phyloP scores from a whole-genome alignment of 2,888 invertebrate genomes.

The Camptogramma bilineatum region DNA sequence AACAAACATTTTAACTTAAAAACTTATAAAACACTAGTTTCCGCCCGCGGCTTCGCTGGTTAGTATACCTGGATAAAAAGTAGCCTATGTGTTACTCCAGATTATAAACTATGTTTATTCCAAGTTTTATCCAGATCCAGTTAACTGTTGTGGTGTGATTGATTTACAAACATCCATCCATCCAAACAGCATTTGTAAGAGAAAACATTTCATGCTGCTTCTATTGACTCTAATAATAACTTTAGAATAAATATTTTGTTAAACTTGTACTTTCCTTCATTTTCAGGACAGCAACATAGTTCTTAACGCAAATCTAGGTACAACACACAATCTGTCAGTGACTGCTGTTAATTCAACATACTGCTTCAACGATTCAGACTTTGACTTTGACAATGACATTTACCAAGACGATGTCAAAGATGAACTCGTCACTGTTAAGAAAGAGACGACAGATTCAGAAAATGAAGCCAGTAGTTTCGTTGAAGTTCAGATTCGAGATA shows the following conservation, averaged over 20 bases:
- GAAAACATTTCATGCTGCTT: no score
- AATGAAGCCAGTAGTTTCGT: not conserved
- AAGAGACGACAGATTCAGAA: conserved; percentile 11
- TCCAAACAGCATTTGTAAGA: no score
- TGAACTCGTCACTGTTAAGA: conserved; percentile 16
- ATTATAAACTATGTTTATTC: no score
- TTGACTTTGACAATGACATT: conserved; percentile 4
- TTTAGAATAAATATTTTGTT: not conserved
- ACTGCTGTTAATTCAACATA: conserved; percentile 6
- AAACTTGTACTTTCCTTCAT: not conserved
- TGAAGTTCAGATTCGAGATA: conserved; percentile 20
- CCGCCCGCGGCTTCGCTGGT: no score
- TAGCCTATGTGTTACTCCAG: no score
- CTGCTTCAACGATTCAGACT: conserved; percentile 15
- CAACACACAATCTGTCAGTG: conserved; percentile 10
- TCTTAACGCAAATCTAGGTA: not conserved
- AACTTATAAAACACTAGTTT: no score
- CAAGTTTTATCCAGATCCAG: no score
- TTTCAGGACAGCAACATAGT: conserved; percentile 6
- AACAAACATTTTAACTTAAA: no score
- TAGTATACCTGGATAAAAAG: no score
- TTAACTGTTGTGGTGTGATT: no score
- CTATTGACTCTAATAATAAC: no score
- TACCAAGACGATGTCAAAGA: conserved; percentile 16
- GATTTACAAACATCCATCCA: no score